phyloP scores from a whole-genome alignment of 2,113 vertebrate species.

The Arvicanthis niloticus region DNA sequence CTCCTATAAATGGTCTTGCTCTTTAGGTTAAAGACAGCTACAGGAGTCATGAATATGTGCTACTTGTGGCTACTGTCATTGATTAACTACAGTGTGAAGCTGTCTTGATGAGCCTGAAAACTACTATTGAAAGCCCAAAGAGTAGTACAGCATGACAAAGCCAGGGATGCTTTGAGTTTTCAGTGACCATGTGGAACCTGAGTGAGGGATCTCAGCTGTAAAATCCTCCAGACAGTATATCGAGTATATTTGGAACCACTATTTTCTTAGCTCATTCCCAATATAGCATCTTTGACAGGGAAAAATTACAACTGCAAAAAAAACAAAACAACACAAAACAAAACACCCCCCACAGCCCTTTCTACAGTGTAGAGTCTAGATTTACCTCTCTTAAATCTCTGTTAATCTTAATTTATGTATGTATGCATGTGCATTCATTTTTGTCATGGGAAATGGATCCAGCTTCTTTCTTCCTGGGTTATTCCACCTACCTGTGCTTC shows the following conservation, averaged over 20 bases:
- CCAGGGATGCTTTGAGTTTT: slow-evolving; percentile 9
- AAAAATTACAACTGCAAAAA: background rate
- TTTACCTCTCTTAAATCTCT: slow-evolving; percentile 45
- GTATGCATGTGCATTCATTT: background rate
- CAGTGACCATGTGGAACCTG: background rate
- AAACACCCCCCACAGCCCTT: too few species aligned
- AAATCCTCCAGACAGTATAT: slow-evolving; percentile 13
- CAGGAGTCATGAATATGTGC: slow-evolving; percentile 71
- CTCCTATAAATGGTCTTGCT: slow-evolving; percentile 37
- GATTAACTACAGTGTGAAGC: slow-evolving; percentile 48
- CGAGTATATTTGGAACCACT: background rate
- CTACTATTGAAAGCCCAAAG: background rate
- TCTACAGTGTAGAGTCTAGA: background rate
- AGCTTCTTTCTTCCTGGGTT: background rate
- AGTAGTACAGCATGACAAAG: slow-evolving; percentile 5
- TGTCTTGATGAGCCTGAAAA: slow-evolving; percentile 16
- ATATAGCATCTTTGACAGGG: slow-evolving; percentile 31
- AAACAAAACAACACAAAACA: background rate
- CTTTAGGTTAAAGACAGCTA: slow-evolving; percentile 62
- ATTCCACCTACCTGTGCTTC: background rate
- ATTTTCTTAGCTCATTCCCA: background rate
- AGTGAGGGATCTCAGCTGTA: background rate
- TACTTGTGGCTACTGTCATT: slow-evolving; percentile 62
- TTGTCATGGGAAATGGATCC: slow-evolving; percentile 19
- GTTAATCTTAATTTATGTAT: slow-evolving; percentile 26